Evolutionary conservation across 2,888 invertebrate genomes (phyloP).

Genomic region (Gymnocheta viridis): DNA sequence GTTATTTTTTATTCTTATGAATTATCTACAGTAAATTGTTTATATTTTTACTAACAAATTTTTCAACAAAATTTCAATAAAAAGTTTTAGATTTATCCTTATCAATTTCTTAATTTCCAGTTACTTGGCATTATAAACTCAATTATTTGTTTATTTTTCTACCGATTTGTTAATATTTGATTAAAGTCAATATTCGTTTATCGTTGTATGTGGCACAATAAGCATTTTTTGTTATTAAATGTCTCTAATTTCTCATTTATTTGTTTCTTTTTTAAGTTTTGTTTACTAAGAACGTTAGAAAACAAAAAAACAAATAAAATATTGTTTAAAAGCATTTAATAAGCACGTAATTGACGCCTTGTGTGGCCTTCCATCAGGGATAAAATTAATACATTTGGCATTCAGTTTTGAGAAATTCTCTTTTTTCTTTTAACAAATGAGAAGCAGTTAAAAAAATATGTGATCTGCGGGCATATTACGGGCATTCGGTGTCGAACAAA

Average conservation of each 20-base stretch:
- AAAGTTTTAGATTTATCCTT: not conserved
- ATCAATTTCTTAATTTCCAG: not conserved
- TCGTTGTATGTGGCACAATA: not conserved
- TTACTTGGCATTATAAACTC: not conserved
- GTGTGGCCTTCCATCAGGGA: not conserved
- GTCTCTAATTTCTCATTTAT: slow-evolving; percentile 12
- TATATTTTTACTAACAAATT: not conserved
- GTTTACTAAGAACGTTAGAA: not conserved
- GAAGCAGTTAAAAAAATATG: no score
- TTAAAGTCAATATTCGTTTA: slow-evolving; percentile 15
- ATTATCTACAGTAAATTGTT: no score
- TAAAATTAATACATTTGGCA: not conserved
- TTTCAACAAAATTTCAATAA: not conserved
- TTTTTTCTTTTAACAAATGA: not conserved
- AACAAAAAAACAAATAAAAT: slow-evolving; percentile 11
- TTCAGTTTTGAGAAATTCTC: not conserved
- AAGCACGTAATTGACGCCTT: not conserved
- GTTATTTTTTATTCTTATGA: no score
- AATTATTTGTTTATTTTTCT: not conserved
- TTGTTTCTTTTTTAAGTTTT: not conserved
- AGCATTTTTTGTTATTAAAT: not conserved
- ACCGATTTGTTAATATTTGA: slow-evolving; percentile 6
- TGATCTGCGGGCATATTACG: no score
- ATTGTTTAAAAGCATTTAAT: not conserved
- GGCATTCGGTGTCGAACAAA: no score